phyloP scores from a whole-genome alignment of 2,888 invertebrate species.

The Aspidiotus rigidus region DNA sequence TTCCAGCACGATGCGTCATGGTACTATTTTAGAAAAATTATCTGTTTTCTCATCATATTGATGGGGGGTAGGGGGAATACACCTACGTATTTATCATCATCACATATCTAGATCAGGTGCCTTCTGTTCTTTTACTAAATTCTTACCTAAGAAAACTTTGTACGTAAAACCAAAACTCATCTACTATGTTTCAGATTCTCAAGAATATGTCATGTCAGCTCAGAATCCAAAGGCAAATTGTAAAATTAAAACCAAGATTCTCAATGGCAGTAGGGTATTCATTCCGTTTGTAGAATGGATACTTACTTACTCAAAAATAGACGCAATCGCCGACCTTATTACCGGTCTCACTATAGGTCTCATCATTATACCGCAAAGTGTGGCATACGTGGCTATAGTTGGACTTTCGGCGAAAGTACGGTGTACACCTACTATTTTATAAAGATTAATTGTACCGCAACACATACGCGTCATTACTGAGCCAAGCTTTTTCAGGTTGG shows the following conservation, averaged over 20 bases:
- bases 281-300: slow-evolving; percentile 45
- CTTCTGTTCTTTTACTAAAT: no score
- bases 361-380: slow-evolving; percentile 86
- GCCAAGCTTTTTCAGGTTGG: slow-evolving; percentile 58
- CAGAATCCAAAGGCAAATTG: slow-evolving; percentile 9
- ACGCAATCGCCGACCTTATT: slow-evolving; percentile 68
- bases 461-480: neutral
- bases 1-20: no score
- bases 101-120: no score
- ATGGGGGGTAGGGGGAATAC: no score
- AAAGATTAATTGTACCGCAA: no score
- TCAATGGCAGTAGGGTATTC: slow-evolving; percentile 18
- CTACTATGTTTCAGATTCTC: neutral
- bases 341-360: slow-evolving; percentile 83
- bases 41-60: no score
- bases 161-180: no score
- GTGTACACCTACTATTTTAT: no score
- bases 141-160: no score
- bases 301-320: slow-evolving; percentile 56
- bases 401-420: slow-evolving; percentile 66
- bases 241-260: slow-evolving; percentile 19
- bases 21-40: no score
- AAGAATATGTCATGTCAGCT: slow-evolving; percentile 25
- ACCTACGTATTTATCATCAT: no score
- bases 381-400: slow-evolving; percentile 84